Evolutionary conservation across 2,888 invertebrate species (phyloP), one percentile per base, ranked within the genome.

Genomic region (Macrosiphum euphorbiae): DNA sequence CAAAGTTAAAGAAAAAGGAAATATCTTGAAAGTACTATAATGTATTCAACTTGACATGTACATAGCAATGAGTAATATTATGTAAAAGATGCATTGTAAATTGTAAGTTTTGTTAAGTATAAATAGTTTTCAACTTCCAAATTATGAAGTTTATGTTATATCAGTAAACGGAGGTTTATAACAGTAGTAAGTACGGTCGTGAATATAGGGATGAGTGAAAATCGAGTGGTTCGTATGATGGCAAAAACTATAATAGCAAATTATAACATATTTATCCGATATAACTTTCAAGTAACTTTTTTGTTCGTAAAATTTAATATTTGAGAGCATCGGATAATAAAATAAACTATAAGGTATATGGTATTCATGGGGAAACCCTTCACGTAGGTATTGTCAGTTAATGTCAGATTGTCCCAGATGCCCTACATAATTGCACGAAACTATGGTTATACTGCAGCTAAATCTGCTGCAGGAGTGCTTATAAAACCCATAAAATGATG

Each of bases 121-220:
- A 78, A 78, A 78, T 78, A 78, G 78, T 78, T 78, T 78, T 78
- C 78, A 78, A 78, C 78, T 78, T 78, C 3, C 35, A 78, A 78
- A 78, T 78, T 78, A 35, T 78, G 35, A 78, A 20, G 35, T 78
- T 78, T 78, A 78, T 20, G 8, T 78, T 35, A 78, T 78, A 78
- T 35, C 78, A 35, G 35, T 41, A 78, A 78, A 78, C 35, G 78
- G 78, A 35, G 78, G 35, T 78, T 35, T 24, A 78, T 41, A 35
- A 78, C 20, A 20, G 20, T 78, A 35, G 35, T 35, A 78, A 78
- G 16, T 78, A 78, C 16, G 35, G 20, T 35, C 8, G 8, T 78
- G 20, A 13, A 35, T 3, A 35, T 3, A 35, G 55, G 58, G 58
- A 26, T 7, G 58, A 35, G 78, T 35, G 35, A 78, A 35, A 7